These are phyloP conservation scores for Nixonia krombeini DNA, from an alignment of 1,140 invertebrate species.

Conservation along the genomic window DNA sequence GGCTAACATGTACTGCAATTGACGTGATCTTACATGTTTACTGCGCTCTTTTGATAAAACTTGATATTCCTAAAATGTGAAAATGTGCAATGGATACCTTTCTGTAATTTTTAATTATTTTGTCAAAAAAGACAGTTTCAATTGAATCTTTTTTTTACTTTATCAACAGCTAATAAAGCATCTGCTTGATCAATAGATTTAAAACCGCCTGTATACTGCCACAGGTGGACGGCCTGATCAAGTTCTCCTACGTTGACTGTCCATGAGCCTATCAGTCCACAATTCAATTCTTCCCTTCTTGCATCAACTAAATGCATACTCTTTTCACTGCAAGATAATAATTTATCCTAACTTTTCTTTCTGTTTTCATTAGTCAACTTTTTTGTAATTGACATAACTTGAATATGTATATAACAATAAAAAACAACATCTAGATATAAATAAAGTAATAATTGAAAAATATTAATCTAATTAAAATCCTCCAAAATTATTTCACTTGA, in stretches of 20 bases:
- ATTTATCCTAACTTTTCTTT: too few species aligned
- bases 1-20: constrained; percentile 92
- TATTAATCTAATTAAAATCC: too few species aligned
- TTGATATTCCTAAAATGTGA: constrained; percentile 79
- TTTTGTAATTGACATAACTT: too few species aligned
- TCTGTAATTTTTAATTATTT: too few species aligned
- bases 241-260: constrained; percentile 96
- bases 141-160: too few species aligned
- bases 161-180: constrained; percentile 52
- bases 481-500: too few species aligned
- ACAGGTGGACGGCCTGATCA: constrained; percentile 96
- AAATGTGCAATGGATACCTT: too few species aligned
- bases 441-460: too few species aligned
- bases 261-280: constrained; percentile 87
- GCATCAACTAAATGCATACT: constrained; percentile 84
- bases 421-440: too few species aligned
- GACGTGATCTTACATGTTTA: constrained; percentile 87
- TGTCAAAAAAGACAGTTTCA: too few species aligned
- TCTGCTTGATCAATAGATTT: constrained; percentile 87
- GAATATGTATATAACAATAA: too few species aligned
- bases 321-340: constrained; percentile 78
- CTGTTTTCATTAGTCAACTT: too few species aligned
- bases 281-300: constrained; percentile 79
- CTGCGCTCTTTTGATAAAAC: constrained; percentile 86
- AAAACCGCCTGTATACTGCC: constrained; percentile 95